phyloP scores from a whole-genome alignment of 2,888 invertebrate genomes.

The Pammene fasciana region DNA sequence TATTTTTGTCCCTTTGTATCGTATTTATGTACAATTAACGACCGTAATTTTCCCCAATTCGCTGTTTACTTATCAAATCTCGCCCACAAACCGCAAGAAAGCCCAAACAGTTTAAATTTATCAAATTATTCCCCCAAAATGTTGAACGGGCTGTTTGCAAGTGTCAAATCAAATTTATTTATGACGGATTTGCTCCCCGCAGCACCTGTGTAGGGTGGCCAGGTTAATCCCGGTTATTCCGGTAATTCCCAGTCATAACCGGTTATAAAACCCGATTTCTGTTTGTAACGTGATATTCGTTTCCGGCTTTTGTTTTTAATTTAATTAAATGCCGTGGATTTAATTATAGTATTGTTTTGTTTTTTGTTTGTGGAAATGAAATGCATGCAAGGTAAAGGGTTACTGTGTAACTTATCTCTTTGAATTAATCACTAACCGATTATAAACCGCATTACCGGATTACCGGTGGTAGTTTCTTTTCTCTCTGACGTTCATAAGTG shows the following conservation, averaged over 20 bases:
- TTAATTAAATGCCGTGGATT: constrained; percentile 13
- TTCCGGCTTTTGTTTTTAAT: constrained; percentile 32
- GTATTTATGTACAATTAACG: background rate
- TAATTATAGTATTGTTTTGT: background rate
- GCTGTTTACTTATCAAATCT: constrained; percentile 10
- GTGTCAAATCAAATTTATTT: constrained; percentile 79
- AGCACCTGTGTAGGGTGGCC: constrained; percentile 71
- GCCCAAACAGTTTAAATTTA: constrained; percentile 49
- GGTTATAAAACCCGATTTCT: constrained; percentile 53
- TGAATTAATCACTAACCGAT: no score
- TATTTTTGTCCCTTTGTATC: no score
- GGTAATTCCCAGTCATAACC: constrained; percentile 53
- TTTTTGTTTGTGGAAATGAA: background rate
- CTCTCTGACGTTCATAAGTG: no score
- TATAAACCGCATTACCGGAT: no score
- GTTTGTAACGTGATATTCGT: constrained; percentile 49
- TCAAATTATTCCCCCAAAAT: constrained; percentile 57
- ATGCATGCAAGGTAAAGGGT: background rate
- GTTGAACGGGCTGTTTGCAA: constrained; percentile 65
- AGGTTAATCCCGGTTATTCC: constrained; percentile 57
- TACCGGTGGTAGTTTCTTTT: no score
- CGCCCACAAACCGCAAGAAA: constrained; percentile 25
- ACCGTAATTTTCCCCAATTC: background rate
- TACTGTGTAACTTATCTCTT: background rate
- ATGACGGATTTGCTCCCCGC: constrained; percentile 68